Conservation (phyloP, 2,888 invertebrate genomes). For the Hypsopygia costalis region DNA sequence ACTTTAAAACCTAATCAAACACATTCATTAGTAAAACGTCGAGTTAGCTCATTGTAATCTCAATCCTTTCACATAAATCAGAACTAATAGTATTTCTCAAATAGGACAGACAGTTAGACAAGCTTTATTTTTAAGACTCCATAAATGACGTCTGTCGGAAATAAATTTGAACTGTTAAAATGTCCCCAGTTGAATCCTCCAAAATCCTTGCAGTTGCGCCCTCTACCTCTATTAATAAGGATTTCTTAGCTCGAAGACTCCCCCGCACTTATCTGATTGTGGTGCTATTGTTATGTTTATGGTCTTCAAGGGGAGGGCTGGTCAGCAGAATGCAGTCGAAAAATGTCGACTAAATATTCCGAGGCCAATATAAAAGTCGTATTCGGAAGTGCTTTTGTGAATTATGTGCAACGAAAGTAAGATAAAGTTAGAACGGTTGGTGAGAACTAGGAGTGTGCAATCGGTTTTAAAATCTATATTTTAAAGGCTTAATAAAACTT, state of each 20-base stretch:
- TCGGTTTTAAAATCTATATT: too few species aligned
- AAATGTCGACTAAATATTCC: background rate
- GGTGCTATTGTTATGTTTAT: slow-evolving; percentile 45
- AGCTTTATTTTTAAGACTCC: background rate
- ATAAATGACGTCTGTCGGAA: background rate
- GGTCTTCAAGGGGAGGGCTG: slow-evolving; percentile 27
- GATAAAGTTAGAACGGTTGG: too few species aligned
- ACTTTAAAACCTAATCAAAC: too few species aligned
- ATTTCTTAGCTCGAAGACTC: slow-evolving; percentile 50
- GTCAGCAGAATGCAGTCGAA: slow-evolving; percentile 4
- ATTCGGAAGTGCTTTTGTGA: too few species aligned
- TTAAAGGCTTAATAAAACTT: too few species aligned
- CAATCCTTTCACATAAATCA: background rate
- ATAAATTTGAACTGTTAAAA: slow-evolving; percentile 7
- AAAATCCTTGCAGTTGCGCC: slow-evolving; percentile 28
- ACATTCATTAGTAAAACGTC: too few species aligned
- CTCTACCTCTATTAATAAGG: slow-evolving; percentile 67
- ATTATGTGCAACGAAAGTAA: too few species aligned
- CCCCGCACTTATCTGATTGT: slow-evolving; percentile 59
- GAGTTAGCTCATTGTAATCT: too few species aligned
- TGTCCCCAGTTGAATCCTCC: slow-evolving; percentile 9
- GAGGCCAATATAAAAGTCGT: background rate
- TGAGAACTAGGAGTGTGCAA: too few species aligned
- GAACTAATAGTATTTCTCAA: background rate
- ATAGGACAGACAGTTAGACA: background rate